phyloP scores from a whole-genome alignment of 2,888 invertebrate species.

The Heliconius erato region DNA sequence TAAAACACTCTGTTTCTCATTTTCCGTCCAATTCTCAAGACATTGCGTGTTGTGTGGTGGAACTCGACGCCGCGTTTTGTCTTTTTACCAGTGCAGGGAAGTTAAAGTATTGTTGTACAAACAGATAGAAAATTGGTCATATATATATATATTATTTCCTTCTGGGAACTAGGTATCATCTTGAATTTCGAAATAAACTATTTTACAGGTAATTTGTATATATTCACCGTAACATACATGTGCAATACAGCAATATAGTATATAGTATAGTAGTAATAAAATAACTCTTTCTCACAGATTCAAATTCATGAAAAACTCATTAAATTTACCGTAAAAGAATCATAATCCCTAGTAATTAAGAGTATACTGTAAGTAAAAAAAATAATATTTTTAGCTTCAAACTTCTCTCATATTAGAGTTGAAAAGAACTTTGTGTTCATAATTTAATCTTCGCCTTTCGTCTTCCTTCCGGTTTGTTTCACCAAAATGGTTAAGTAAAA shows the following conservation, averaged over 20 bases:
- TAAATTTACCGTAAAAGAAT: not conserved
- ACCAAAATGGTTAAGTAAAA: not conserved
- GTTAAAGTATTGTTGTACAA: too few relatives aligned
- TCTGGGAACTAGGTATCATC: too few relatives aligned
- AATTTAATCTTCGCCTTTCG: not conserved
- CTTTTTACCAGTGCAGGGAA: too few relatives aligned
- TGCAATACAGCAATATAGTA: too few relatives aligned
- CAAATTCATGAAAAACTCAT: not conserved
- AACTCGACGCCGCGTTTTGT: not conserved
- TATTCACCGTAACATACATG: too few relatives aligned
- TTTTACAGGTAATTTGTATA: too few relatives aligned
- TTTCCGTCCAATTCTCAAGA: not conserved
- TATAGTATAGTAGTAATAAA: not conserved
- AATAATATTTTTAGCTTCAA: not conserved
- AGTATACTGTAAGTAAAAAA: not conserved
- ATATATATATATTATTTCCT: too few relatives aligned
- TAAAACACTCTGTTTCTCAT: not conserved
- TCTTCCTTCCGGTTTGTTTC: not conserved
- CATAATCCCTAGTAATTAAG: not conserved
- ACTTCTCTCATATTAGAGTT: not conserved
- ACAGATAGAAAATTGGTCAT: too few relatives aligned
- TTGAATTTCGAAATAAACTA: too few relatives aligned
- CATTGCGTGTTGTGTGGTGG: too few relatives aligned
- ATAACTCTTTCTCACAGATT: not conserved
- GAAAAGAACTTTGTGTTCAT: not conserved